Evolutionary conservation across 2,888 invertebrate genomes (phyloP), one percentile per base, ranked within the genome.

Genomic region (Rhamphomyia laevipes): DNA sequence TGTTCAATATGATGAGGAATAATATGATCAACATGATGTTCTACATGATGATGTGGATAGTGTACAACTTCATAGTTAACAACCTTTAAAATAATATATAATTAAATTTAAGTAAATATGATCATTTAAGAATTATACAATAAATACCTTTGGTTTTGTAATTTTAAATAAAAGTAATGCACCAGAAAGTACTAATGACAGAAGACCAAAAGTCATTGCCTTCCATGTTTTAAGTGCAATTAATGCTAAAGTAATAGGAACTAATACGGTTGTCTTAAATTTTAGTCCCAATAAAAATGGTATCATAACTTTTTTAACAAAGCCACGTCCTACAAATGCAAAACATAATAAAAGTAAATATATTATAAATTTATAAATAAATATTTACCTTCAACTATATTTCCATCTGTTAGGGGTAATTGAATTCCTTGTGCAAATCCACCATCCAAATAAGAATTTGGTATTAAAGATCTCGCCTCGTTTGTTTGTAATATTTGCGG

Each of bases 191-290:
- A 89, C 89, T 63, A 90, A 72, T 3, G 89, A 89, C 52, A 90
- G 77, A 5, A 90, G 79, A 52, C 88, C 89, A 56, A 90, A 75
- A 10, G 90, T 89, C 58, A 89, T 73, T 40, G 90, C 90, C 68
- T 90, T 90, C 90, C 90, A 90, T 15, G 90, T 88, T 70, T 89
- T 89, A 49, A 89, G 73, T 1, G 90, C 90, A 61, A 90, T 89
- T 51, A 89, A 72, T 33, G 86, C 85, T 50, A 90, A 74, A 13
- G 86, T 86, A 53, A 89, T 68, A 0, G 89, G 90, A 40, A 88
- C 86, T 59, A 90, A 68, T 30, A 88, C 85, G 17, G 87, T 85
- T 45, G 88, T 83, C 71, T 89, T 89, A 74, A 89, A 85, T 68
- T 89, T 90, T 55, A 90, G 73, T 54, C 89, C 90, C 58, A 90